Percentiles rank a stretch among this genome's conserved stretches.
Conservation (phyloP, 2,797 vertebrate genomes). For the Cynopterus sphinx region DNA sequence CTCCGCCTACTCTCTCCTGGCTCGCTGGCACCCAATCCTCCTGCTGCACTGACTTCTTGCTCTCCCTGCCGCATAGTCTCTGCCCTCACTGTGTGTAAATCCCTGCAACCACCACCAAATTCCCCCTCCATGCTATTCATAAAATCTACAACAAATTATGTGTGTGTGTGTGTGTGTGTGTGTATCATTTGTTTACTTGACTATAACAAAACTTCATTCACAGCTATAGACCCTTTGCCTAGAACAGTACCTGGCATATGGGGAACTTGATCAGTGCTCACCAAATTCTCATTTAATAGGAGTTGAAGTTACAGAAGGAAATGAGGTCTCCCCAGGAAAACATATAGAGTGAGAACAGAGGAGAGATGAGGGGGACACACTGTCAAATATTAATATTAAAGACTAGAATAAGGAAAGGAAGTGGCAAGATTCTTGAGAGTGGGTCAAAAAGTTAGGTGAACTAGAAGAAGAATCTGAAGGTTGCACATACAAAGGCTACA, state of each 20-base stretch:
- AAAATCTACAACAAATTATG: not conserved
- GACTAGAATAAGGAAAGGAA: not conserved
- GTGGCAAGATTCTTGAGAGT: not conserved
- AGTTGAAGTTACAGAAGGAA: not conserved
- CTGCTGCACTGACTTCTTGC: not conserved
- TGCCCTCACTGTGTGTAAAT: not conserved
- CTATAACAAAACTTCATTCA: not conserved
- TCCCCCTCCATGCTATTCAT: not conserved
- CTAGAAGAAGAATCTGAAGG: not conserved
- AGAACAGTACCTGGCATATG: not conserved
- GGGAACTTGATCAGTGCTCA: not conserved
- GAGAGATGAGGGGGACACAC: not conserved
- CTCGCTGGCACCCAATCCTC: too few species aligned
- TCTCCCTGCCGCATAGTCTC: not conserved
- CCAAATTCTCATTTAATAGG: not conserved
- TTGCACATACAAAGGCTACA: not conserved
- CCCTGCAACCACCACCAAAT: not conserved
- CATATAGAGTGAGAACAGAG: not conserved
- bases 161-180: too few species aligned
- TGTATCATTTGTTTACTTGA: too few species aligned
- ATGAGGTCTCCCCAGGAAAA: not conserved
- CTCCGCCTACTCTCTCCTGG: not conserved
- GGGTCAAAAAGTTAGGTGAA: not conserved
- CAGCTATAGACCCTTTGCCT: not conserved
- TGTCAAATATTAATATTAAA: not conserved